Conservation (phyloP, 1,140 invertebrate species). For the Drosophila repletoides region DNA sequence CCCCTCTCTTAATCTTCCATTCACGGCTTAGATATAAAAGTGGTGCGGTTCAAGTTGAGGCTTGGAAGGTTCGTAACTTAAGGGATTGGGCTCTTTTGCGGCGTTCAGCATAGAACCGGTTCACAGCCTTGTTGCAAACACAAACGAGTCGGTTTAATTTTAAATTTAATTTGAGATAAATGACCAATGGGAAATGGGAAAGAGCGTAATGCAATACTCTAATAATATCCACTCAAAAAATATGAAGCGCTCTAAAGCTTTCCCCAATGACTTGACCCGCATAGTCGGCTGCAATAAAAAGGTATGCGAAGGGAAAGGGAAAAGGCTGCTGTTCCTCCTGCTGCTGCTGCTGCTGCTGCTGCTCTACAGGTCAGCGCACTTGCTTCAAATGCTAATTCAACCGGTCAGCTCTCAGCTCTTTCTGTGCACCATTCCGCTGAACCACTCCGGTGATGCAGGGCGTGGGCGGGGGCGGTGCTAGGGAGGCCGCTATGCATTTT, state of each 20-base stretch:
- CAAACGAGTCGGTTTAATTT: no score
- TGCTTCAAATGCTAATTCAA: conserved; percentile 48
- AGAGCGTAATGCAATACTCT: conserved; percentile 11
- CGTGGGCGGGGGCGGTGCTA: neutral
- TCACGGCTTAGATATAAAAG: no score
- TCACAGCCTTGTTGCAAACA: no score
- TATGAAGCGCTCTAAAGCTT: conserved; percentile 15
- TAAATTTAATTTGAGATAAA: no score
- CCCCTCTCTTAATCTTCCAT: no score
- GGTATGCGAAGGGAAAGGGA: neutral
- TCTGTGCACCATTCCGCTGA: neutral
- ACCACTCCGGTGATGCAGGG: no score
- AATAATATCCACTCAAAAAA: conserved; percentile 14
- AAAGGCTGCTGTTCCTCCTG: neutral
- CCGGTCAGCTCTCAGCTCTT: conserved; percentile 4
- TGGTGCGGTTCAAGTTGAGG: no score
- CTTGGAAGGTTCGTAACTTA: no score
- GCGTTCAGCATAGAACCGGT: no score
- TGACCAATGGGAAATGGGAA: no score
- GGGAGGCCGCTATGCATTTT: conserved; percentile 41
- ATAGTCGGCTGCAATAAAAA: conserved; percentile 40
- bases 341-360: conserved; percentile 7
- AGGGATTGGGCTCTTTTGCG: no score
- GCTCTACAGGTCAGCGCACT: conserved; percentile 64
- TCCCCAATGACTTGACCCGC: conserved; percentile 18